Conservation (phyloP, 2,888 invertebrate species). For the Acleris cristana region DNA sequence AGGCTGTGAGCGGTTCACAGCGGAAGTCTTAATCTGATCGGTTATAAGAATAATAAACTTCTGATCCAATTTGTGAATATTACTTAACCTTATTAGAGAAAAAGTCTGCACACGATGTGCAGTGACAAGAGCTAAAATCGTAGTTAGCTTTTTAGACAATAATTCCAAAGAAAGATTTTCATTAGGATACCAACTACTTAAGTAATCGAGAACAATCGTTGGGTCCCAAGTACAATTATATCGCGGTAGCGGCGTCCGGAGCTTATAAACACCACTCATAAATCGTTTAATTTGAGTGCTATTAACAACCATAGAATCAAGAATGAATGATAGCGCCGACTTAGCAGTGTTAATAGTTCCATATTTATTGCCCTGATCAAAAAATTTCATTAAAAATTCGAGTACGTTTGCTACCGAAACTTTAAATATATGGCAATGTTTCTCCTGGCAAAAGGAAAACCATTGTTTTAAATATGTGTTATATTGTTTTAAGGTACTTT, state of each 20-base stretch:
- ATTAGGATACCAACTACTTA: background rate
- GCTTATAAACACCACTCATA: no score
- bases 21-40: conserved; percentile 6
- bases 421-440: no score
- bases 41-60: conserved; percentile 1
- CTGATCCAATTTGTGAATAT: background rate
- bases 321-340: background rate
- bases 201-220: background rate
- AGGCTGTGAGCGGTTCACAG: conserved; percentile 1
- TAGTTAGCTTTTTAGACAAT: background rate
- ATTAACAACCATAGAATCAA: background rate
- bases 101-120: no score
- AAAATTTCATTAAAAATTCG: background rate
- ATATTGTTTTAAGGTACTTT: no score
- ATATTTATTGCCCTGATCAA: conserved; percentile 1
- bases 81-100: background rate
- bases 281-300: no score
- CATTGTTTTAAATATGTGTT: no score
- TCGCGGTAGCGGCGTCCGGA: no score
- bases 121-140: conserved; percentile 1
- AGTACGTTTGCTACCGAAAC: background rate
- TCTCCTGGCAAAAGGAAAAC: no score
- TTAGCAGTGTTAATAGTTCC: conserved; percentile 3
- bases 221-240: no score
- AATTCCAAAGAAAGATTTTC: background rate